Conservation (phyloP, 2,888 invertebrate genomes). For the Alviniconcha strummeri region DNA sequence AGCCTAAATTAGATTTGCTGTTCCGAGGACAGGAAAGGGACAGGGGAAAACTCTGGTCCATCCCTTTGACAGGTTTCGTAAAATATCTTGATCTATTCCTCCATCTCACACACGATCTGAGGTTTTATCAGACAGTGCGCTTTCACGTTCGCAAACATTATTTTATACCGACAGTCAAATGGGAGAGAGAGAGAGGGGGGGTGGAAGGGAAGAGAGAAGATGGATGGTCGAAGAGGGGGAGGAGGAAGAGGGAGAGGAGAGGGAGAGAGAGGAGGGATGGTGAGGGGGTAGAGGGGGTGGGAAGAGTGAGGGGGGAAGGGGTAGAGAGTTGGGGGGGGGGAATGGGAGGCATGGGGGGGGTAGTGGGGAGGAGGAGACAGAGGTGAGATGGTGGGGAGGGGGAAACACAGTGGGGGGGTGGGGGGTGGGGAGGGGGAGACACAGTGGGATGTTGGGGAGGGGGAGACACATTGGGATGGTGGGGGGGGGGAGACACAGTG, state of each 20-base stretch:
- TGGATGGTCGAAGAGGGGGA: not conserved
- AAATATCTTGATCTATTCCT: not conserved
- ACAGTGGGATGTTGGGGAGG: too few species aligned
- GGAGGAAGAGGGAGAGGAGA: not conserved
- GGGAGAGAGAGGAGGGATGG: not conserved
- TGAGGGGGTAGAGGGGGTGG: too few species aligned
- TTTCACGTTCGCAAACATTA: not conserved
- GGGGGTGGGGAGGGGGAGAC: too few species aligned
- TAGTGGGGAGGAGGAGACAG: too few species aligned
- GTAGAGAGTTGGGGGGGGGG: too few species aligned
- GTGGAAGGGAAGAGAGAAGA: too few species aligned
- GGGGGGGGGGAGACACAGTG: too few species aligned
- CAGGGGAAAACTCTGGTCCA: not conserved
- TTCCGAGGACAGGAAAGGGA: not conserved
- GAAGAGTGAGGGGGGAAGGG: too few species aligned
- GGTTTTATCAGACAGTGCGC: not conserved
- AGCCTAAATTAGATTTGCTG: not conserved
- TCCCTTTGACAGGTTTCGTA: not conserved
- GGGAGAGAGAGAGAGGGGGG: not conserved
- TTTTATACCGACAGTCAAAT: not conserved
- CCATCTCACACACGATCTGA: not conserved
- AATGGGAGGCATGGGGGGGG: too few species aligned
- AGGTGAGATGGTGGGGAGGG: too few species aligned
- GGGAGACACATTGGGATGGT: too few species aligned
- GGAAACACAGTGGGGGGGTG: too few species aligned